These are phyloP conservation scores for Ifrita kowaldi DNA, from an alignment of 2,113 vertebrate genomes.

Conservation along the genomic window DNA sequence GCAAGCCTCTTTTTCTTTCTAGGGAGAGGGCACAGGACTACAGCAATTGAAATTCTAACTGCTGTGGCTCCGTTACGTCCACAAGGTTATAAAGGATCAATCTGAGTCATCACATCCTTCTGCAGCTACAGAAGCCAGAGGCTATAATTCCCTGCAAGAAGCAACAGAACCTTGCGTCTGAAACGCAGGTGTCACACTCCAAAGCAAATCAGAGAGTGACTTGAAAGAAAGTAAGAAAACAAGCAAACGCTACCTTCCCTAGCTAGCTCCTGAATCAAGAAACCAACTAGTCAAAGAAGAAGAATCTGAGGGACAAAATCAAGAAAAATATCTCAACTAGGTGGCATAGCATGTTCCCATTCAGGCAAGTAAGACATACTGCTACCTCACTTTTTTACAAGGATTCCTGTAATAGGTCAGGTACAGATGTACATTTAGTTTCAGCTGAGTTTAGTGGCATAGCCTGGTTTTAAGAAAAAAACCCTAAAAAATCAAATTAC, in stretches of 20 bases:
- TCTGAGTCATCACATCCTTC: not conserved
- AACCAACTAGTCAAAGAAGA: not conserved
- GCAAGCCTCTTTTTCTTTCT: not conserved
- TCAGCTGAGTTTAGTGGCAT: not conserved
- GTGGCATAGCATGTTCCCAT: not conserved
- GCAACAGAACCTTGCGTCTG: not conserved
- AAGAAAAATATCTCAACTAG: not conserved
- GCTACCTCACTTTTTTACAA: not conserved
- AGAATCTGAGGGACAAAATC: not conserved
- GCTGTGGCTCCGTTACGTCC: not conserved
- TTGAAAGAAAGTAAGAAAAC: not conserved
- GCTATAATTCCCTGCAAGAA: not conserved
- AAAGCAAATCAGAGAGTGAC: not conserved
- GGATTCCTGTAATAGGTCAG: not conserved
- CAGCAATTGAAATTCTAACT: not conserved
- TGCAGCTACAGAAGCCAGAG: not conserved
- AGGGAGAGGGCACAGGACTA: not conserved
- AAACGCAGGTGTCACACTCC: not conserved
- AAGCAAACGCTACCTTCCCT: not conserved
- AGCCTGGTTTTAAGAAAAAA: not conserved
- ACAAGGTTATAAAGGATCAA: not conserved
- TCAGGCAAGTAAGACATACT: not conserved
- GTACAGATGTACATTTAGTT: not conserved
- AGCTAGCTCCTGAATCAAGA: not conserved
- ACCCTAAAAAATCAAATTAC: fast-evolving